Conservation (phyloP, 2,113 vertebrate species). For the Apus apus region DNA sequence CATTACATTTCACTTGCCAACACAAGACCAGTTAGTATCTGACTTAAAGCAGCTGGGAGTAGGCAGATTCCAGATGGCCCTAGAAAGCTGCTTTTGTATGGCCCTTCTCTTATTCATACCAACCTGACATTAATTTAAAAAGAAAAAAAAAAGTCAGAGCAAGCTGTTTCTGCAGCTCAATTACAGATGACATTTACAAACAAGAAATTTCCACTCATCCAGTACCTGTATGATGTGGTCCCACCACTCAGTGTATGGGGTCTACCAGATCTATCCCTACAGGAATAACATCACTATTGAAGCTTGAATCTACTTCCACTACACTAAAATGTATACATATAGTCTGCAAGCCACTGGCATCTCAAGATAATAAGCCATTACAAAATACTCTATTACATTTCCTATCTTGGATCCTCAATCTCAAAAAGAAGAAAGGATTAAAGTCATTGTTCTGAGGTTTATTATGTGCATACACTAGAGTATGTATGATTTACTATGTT, state of each 20-base stretch:
- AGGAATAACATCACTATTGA: neutral
- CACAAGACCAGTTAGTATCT: neutral
- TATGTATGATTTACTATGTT: neutral
- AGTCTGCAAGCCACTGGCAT: neutral
- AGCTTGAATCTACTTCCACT: neutral
- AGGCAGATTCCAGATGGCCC: neutral
- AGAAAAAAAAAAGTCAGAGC: neutral
- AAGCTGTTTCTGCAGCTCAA: neutral
- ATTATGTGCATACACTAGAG: fast-evolving
- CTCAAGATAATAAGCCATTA: neutral
- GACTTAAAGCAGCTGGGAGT: neutral
- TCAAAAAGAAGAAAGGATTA: neutral
- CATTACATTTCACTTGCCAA: neutral
- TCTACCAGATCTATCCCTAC: neutral
- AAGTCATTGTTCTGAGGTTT: neutral
- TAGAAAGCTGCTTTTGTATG: neutral
- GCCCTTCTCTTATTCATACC: neutral
- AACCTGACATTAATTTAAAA: neutral
- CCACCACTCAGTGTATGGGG: neutral
- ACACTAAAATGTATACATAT: neutral
- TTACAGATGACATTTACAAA: neutral
- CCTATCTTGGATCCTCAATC: neutral
- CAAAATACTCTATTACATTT: neutral
- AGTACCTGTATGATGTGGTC: neutral
- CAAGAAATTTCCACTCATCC: neutral